A percentile compares a stretch with the other conserved stretches of the same genome.
These are phyloP conservation scores for Raja brachyura DNA, from an alignment of 2,113 vertebrate species.

Conservation along the genomic window DNA sequence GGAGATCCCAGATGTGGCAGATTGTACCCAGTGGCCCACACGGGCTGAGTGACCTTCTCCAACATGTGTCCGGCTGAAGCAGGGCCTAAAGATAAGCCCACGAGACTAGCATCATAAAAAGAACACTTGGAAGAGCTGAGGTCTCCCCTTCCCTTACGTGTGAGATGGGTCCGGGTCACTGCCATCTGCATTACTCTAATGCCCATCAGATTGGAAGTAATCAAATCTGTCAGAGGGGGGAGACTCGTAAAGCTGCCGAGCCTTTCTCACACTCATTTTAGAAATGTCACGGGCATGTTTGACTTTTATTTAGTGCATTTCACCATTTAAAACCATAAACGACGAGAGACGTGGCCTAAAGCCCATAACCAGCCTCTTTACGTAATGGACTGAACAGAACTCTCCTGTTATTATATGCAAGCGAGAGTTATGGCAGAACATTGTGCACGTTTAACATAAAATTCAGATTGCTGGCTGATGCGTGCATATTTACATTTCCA, in stretches of 20 bases:
- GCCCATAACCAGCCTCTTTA: conserved; percentile 55
- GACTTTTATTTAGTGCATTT: conserved; percentile 54
- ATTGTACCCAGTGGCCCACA: neutral
- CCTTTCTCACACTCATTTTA: conserved; percentile 36
- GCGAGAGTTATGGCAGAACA: conserved; percentile 54
- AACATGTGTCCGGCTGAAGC: neutral
- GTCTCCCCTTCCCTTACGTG: no score
- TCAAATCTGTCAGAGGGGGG: conserved; percentile 40
- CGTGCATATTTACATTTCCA: conserved; percentile 66
- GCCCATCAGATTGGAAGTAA: conserved; percentile 17
- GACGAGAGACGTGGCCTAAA: conserved; percentile 40
- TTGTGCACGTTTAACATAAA: conserved; percentile 62
- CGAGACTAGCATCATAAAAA: neutral
- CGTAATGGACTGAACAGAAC: conserved; percentile 66
- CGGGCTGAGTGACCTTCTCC: neutral
- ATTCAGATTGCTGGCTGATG: conserved; percentile 61
- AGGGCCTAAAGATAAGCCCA: neutral
- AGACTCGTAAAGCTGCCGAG: conserved; percentile 42
- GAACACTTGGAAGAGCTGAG: neutral
- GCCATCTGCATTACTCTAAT: conserved; percentile 20
- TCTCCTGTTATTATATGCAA: conserved; percentile 51
- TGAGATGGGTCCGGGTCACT: neutral
- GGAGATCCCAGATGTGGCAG: no score
- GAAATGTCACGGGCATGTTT: conserved; percentile 31
- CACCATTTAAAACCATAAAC: conserved; percentile 38